Percentiles rank a stretch among this genome's conserved stretches.
These are phyloP conservation scores for Tricholaema leucomelas DNA, from an alignment of 2,113 vertebrate species.

Conservation along the genomic window DNA sequence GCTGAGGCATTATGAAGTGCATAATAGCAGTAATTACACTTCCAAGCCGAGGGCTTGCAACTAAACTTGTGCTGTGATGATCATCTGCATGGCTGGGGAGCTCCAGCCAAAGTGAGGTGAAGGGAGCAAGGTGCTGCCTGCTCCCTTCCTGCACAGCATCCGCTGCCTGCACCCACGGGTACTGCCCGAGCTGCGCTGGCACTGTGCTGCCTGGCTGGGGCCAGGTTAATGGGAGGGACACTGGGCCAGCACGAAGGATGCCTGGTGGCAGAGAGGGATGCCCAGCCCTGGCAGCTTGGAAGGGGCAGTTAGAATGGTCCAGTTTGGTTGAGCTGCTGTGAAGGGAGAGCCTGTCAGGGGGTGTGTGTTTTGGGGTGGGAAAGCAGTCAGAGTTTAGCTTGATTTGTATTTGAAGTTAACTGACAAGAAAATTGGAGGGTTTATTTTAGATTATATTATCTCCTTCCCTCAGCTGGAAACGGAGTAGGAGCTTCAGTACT, in stretches of 20 bases:
- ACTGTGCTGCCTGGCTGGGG: fast-evolving
- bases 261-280: not conserved
- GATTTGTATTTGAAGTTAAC: not conserved
- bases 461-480: not conserved
- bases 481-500: not conserved
- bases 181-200: not conserved
- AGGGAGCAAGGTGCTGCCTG: not conserved
- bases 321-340: not conserved
- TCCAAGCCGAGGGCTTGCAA: not conserved
- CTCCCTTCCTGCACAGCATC: not conserved
- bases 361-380: not conserved
- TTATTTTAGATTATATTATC: not conserved
- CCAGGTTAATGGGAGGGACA: too few species aligned
- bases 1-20: conserved; percentile 30
- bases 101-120: fast-evolving
- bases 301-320: not conserved
- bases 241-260: fast-evolving
- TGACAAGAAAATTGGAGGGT: conserved; percentile 16
- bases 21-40: conserved; percentile 24
- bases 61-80: not conserved
- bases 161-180: not conserved
- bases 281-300: not conserved
- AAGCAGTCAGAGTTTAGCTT: not conserved
- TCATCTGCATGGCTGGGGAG: not conserved
- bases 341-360: not conserved